Evolutionary conservation across 2,113 vertebrate genomes (phyloP).

Genomic region (Xiphophorus hellerii): DNA sequence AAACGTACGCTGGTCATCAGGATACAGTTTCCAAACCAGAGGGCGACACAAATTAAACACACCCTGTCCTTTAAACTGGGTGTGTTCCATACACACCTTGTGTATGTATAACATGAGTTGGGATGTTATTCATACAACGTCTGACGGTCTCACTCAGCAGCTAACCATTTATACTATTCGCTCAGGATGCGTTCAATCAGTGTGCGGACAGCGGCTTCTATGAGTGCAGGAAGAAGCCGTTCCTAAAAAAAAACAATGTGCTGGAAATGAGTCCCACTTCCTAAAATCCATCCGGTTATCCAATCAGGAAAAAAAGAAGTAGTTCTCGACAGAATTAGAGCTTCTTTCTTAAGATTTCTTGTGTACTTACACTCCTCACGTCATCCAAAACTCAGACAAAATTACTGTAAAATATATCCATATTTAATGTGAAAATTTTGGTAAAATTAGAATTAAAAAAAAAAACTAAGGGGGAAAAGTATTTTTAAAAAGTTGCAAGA

Average conservation of each 20-base stretch:
- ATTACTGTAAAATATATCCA: not conserved
- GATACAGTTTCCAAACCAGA: not conserved
- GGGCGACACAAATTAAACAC: not conserved
- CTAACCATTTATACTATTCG: constrained; percentile 10
- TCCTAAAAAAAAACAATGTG: constrained; percentile 55
- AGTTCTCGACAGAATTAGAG: constrained; percentile 15
- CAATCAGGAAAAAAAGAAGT: constrained; percentile 65
- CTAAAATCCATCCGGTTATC: constrained; percentile 54
- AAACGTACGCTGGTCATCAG: not conserved
- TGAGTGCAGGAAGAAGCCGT: constrained; percentile 16
- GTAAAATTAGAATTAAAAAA: too few species aligned
- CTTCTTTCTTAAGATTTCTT: not conserved
- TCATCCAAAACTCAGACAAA: not conserved
- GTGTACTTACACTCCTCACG: not conserved
- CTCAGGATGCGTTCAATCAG: constrained; percentile 50
- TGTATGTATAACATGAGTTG: not conserved
- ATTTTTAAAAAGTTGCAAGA: too few species aligned
- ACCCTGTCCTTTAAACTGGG: not conserved
- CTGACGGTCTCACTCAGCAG: not conserved
- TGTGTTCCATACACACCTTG: not conserved
- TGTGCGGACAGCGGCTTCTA: constrained; percentile 12
- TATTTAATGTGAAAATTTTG: too few species aligned
- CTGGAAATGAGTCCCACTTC: constrained; percentile 51
- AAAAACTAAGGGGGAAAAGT: too few species aligned
- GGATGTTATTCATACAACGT: not conserved